phyloP scores from a whole-genome alignment of 2,797 vertebrate genomes.

The Lacerta viridis region DNA sequence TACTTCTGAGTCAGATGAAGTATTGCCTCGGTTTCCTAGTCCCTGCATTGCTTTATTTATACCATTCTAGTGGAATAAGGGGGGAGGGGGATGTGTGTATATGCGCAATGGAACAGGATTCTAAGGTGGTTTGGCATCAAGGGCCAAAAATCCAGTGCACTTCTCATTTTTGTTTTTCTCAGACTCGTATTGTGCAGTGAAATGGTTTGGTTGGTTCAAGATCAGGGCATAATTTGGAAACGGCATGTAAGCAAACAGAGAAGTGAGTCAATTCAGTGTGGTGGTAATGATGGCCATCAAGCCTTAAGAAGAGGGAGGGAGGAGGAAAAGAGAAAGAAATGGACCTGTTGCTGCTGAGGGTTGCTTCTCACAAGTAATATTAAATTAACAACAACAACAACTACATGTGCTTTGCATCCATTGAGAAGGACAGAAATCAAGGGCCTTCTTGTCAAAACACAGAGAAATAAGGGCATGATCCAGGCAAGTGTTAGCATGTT shows the following conservation, averaged over 20 bases:
- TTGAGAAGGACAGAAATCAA: not conserved
- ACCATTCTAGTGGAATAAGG: constrained; percentile 53
- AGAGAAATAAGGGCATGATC: not conserved
- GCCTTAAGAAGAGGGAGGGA: not conserved
- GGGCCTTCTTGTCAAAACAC: no score
- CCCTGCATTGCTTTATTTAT: constrained; percentile 59
- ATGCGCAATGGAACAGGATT: not conserved
- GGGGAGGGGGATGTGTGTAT: not conserved
- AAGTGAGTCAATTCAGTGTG: not conserved
- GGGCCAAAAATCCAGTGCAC: not conserved
- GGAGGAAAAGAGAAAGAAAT: not conserved
- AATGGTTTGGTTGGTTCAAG: not conserved
- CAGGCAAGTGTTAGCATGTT: not conserved
- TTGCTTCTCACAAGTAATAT: not conserved
- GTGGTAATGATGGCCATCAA: not conserved
- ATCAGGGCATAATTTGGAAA: not conserved
- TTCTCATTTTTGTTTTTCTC: not conserved
- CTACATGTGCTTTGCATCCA: not conserved
- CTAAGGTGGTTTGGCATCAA: not conserved
- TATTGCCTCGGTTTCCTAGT: constrained; percentile 19
- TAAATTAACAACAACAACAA: no score
- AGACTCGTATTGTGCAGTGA: not conserved
- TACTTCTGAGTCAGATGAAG: constrained; percentile 47
- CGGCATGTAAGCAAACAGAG: not conserved
- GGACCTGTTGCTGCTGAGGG: not conserved